phyloP scores from a whole-genome alignment of 2,113 vertebrate species.

The Myanophis thanlyinensis region DNA sequence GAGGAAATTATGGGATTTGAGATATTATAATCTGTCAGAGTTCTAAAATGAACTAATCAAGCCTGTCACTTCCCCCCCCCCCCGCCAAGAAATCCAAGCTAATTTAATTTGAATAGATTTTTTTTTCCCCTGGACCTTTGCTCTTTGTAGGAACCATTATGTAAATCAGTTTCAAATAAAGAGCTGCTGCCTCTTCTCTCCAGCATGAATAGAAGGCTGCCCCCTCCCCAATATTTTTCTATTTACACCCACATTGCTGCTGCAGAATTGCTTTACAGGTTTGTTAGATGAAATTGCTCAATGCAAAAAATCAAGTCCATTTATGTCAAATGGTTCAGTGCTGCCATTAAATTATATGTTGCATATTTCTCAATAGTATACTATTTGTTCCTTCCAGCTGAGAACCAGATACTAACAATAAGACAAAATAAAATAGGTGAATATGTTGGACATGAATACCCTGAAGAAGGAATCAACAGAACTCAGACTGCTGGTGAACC shows the following conservation, averaged over 20 bases:
- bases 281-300: constrained; percentile 36
- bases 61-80: not conserved
- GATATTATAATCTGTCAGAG: constrained; percentile 49
- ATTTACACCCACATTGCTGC: constrained; percentile 12
- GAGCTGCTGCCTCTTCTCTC: constrained; percentile 3
- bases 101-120: constrained; percentile 30
- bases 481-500: constrained; percentile 28
- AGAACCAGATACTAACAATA: constrained; percentile 21
- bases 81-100: constrained; percentile 31
- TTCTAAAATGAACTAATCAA: constrained; percentile 60
- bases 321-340: not conserved
- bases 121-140: constrained; percentile 9
- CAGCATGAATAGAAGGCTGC: not conserved
- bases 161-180: not conserved
- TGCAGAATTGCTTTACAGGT: constrained; percentile 24
- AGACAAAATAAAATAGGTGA: constrained; percentile 13
- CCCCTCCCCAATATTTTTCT: not conserved
- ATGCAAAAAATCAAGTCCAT: constrained; percentile 22
- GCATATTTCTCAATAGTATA: constrained; percentile 19
- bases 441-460: constrained; percentile 17
- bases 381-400: constrained; percentile 34
- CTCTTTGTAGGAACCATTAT: constrained; percentile 20
- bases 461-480: constrained; percentile 32
- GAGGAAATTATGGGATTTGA: not conserved
- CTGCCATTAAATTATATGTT: constrained; percentile 29